Evolutionary conservation across 2,797 vertebrate genomes (phyloP).

Genomic region (Pseudocheirus occidentalis): DNA sequence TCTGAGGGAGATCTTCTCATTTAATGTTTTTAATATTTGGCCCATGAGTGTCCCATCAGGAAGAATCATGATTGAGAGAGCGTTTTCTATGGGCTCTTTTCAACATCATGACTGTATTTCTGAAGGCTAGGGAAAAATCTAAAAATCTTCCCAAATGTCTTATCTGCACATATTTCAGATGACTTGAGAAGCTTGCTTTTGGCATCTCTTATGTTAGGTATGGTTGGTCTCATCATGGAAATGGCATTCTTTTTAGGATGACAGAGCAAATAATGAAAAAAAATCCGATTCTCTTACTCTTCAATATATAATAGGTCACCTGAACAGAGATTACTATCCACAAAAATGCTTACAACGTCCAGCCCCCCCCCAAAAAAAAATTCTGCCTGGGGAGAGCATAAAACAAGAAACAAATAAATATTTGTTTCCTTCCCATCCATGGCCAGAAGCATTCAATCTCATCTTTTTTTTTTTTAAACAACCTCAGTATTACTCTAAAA

Average conservation of each 20-base stretch:
- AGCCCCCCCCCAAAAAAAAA: not conserved
- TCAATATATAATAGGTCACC: not conserved
- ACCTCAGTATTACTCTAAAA: slow-evolving; percentile 30
- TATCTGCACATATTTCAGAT: not conserved
- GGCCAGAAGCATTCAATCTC: slow-evolving; percentile 37
- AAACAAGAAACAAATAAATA: slow-evolving; percentile 49
- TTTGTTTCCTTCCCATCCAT: slow-evolving; percentile 64
- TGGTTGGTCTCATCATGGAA: slow-evolving; percentile 51
- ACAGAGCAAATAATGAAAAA: not conserved
- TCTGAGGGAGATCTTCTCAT: slow-evolving; percentile 43
- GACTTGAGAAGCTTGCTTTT: slow-evolving; percentile 13
- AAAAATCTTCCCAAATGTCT: not conserved
- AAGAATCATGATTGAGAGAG: not conserved
- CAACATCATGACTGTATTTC: not conserved
- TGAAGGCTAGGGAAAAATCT: slow-evolving; percentile 11
- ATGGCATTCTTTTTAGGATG: slow-evolving; percentile 37
- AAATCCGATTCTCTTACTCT: not conserved
- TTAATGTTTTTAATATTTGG: slow-evolving; percentile 35
- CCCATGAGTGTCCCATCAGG: not conserved
- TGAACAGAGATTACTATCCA: not conserved
- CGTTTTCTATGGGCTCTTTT: not conserved
- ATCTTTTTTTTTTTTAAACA: slow-evolving; percentile 21
- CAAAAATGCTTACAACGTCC: rapidly evolving
- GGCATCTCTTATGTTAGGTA: not conserved
- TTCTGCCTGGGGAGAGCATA: not conserved